Percentiles rank a stretch among this genome's conserved stretches.
Conservation (phyloP, 2,113 vertebrate genomes). For the Antechinus flavipes region DNA sequence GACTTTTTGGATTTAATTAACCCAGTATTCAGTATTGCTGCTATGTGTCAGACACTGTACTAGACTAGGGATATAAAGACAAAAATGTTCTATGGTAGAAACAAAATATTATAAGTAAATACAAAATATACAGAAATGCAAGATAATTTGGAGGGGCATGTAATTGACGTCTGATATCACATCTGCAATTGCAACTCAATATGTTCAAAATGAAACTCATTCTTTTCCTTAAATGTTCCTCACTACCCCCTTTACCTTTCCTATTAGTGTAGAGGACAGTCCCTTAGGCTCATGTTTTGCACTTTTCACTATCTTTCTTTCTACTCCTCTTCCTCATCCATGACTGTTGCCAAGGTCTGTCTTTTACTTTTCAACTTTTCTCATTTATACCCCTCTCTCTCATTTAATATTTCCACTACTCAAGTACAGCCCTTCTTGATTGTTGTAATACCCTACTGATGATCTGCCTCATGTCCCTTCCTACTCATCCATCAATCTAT, state of each 20-base stretch:
- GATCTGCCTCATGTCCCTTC: neutral
- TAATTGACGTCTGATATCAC: neutral
- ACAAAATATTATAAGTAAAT: neutral
- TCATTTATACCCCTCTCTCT: neutral
- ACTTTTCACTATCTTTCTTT: neutral
- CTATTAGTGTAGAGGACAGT: neutral
- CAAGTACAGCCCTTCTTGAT: neutral
- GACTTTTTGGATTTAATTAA: no score
- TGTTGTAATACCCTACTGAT: neutral
- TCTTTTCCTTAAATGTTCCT: no score
- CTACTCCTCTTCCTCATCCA: no score
- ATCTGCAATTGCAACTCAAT: neutral
- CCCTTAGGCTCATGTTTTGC: neutral
- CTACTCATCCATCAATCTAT: neutral
- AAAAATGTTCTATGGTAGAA: no score
- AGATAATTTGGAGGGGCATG: neutral
- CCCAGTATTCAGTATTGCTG: no score
- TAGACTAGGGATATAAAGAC: no score
- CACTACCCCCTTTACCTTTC: no score
- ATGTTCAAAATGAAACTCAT: no score
- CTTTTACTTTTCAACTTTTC: neutral
- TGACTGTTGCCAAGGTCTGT: no score
- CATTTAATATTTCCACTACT: neutral
- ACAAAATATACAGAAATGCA: neutral
- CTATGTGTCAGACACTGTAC: no score